Base-by-base conservation (phyloP, 1,140 invertebrate genomes). In the Drosophila sucinea region DNA sequence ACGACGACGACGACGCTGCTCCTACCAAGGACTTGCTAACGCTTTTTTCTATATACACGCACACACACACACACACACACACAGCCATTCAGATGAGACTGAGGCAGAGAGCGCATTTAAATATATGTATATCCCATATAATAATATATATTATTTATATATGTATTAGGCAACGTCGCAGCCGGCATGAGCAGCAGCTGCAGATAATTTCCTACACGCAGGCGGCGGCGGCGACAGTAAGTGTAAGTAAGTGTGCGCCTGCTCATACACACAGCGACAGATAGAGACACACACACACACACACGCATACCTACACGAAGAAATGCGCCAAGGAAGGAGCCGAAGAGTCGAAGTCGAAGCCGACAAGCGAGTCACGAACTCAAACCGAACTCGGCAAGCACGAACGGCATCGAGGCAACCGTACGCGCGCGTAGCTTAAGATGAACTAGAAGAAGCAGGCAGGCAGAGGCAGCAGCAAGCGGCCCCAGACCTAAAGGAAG, bases 91-190 rank as follows among this genome's bases (percentile, higher is more conserved):
- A 57, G 57, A 40, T 27, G 44, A 54, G 33, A 33, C 60, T 56
- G 27, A n/a, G 61, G 29, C 44, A 25, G 7, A 29, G 65, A 66
- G 57, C 41, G 60, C 75, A 76, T 91, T 91, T 81, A 91, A 91
- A 89, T 91, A 85, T 90, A 90, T 90, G 70, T 68, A 87, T 84
- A 76, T 80, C 73, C 68, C 82, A 90, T 89, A 89, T 90, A 89
- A 87, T 87, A 87, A 87, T 90, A 91, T 91, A 91, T 90, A 90
- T 91, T 90, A 91, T 91, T 90, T 91, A 90, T 89, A 90, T 89
- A 90, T 82, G 77, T 87, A 87, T 87, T 87, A 87, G 83, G 64
- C 77, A 75, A 79, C 85, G 81, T 77, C 71, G 75, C 61, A 65
- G 74, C 63, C 67, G 70, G 63, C 65, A 58, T 73, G 55, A 63